A percentile compares a stretch with the other conserved stretches of the same genome.
phyloP scores from a whole-genome alignment of 2,888 invertebrate species.

The Ditula angustiorana region DNA sequence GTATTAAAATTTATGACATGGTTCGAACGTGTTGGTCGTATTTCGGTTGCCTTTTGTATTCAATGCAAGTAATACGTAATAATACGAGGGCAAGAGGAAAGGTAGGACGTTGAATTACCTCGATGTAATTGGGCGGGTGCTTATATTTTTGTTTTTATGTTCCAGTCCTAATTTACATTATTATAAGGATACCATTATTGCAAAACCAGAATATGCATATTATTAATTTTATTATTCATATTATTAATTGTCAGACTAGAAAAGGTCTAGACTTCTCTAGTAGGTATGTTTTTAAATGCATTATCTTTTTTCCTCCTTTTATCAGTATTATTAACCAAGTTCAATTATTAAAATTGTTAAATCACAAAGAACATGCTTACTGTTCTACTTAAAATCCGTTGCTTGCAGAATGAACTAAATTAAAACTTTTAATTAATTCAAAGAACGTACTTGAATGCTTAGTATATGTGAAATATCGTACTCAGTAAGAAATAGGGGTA shows the following conservation, averaged over 20 bases:
- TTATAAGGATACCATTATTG: neutral
- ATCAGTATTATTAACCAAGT: too few species aligned
- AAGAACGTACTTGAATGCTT: neutral
- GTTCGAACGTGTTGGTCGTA: slow-evolving; percentile 29
- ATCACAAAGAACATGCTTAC: too few species aligned
- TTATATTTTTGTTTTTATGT: slow-evolving; percentile 10
- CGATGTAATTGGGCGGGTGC: neutral
- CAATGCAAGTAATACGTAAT: slow-evolving; percentile 32
- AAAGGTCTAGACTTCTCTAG: too few species aligned
- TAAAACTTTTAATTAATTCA: slow-evolving; percentile 9
- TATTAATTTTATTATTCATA: too few species aligned
- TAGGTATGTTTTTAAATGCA: too few species aligned
- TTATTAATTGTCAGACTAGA: too few species aligned
- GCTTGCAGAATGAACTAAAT: too few species aligned
- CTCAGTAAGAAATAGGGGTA: neutral
- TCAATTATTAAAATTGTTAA: too few species aligned
- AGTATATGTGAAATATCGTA: neutral
- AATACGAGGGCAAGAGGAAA: neutral
- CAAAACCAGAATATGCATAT: too few species aligned
- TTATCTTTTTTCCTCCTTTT: too few species aligned
- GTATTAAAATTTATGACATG: slow-evolving; percentile 34
- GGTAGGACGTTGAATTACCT: slow-evolving; percentile 28
- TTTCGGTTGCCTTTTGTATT: slow-evolving; percentile 34
- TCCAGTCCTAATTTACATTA: neutral
- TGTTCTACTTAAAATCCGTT: too few species aligned